Evolutionary conservation across 2,113 vertebrate genomes (phyloP).

Genomic region (Oceanodroma tethys): DNA sequence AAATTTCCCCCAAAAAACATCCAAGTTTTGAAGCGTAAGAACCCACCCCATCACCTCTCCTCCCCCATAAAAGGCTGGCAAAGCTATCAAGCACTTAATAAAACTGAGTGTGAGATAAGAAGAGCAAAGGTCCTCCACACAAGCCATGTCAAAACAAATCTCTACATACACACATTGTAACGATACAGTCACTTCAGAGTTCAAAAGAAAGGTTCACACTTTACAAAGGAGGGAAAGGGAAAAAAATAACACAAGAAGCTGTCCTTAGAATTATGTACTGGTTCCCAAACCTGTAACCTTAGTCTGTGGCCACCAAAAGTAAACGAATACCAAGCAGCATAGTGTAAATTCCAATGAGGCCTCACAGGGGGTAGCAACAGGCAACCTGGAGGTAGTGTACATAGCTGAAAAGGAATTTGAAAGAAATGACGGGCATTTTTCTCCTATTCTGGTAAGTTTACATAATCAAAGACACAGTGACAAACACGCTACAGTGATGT

Average conservation of each 20-base stretch:
- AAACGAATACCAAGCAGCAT: conserved; percentile 9
- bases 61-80: not conserved
- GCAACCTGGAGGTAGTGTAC: conserved; percentile 4
- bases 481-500: not conserved
- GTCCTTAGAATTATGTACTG: conserved; percentile 7
- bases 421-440: not conserved
- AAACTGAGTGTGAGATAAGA: conserved; percentile 33
- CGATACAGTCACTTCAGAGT: conserved; percentile 17
- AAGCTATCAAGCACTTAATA: conserved; percentile 11
- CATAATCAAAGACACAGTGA: not conserved
- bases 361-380: not conserved
- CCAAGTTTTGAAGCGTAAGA: not conserved
- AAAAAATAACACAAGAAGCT: not conserved
- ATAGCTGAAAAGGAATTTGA: not conserved
- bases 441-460: not conserved
- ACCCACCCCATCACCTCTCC: not conserved
- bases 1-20: not conserved
- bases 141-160: conserved; percentile 21
- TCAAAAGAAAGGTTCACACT: conserved; percentile 38
- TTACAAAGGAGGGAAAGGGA: not conserved
- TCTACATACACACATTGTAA: conserved; percentile 26
- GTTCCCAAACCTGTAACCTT: conserved; percentile 33
- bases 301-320: conserved; percentile 5
- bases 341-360: conserved; percentile 1
- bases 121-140: conserved; percentile 22